Conservation (phyloP, 2,113 vertebrate species). For the Megatriorchis doriae region DNA sequence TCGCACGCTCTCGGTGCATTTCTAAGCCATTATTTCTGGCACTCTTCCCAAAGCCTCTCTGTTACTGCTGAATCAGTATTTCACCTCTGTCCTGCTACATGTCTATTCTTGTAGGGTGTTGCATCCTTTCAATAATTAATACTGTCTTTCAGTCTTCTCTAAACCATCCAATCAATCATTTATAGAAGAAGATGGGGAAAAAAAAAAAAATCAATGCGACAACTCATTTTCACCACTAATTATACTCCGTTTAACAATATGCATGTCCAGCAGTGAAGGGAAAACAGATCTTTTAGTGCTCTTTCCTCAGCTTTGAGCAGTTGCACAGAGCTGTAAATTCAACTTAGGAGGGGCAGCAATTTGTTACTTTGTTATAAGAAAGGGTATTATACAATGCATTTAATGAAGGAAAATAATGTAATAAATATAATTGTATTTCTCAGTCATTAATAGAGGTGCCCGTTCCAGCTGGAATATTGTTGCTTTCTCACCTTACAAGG, state of each 20-base stretch:
- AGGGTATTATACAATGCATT: not conserved
- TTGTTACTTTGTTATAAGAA: not conserved
- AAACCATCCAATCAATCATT: not conserved
- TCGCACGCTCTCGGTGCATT: accelerated
- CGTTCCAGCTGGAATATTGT: not conserved
- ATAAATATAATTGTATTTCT: not conserved
- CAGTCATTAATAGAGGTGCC: not conserved
- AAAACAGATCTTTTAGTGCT: not conserved
- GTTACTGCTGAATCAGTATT: not conserved
- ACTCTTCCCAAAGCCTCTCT: not conserved
- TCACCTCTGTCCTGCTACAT: not conserved
- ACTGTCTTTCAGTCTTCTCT: not conserved
- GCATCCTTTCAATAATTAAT: not conserved
- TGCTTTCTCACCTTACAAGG: not conserved
- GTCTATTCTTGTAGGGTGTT: not conserved
- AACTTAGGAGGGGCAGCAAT: not conserved
- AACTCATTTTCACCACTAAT: not conserved
- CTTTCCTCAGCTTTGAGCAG: not conserved
- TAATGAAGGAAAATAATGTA: not conserved
- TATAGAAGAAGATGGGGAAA: not conserved
- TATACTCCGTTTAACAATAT: not conserved
- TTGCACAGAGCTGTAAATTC: not conserved
- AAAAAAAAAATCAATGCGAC: not conserved
- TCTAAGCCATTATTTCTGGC: not conserved
- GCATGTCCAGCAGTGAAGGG: not conserved